Base-by-base conservation (phyloP, 2,113 vertebrate genomes). In the Xyrauchen texanus region DNA sequence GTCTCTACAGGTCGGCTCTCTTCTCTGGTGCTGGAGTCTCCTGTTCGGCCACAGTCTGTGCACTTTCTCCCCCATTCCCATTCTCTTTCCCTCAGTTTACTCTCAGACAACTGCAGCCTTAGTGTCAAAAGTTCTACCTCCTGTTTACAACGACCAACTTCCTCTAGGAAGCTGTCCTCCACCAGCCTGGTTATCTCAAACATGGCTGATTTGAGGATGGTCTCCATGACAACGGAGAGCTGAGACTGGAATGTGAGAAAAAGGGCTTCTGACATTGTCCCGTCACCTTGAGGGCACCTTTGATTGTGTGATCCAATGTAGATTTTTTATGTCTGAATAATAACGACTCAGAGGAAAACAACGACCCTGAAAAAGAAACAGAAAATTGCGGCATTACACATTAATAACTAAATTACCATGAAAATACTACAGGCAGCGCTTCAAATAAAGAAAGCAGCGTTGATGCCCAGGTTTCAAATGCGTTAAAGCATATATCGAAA, bases 171-270 rank as follows among this genome's bases (percentile, higher is more conserved):
- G 74, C 85, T 85, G 61, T 78, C 82, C 68, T 88, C 82, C 73
- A 86, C 85, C 77, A 88, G 79, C 70, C 78, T 73, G 61, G 83
- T 86, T 64, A 88, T 85, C 60, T 88, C 87, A n/a, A 78, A 75
- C 81, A 88, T 78, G 47, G 87, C 87, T 52, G 85, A 83, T 62
- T 85, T 88, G 13, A 88, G 85, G 51, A 88, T 77, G 5, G 84
- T 86, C 80, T 88, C 87, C 87, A 88, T 84, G 76, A 88, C 78
- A 42, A 82, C 65, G 52, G 85, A 84, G 15, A 88, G 87, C 78
- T 86, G 85, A 45, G 82, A 81, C 69, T 86, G 87, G 74, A 88
- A 88, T 62, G 62, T 82, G 61, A 86, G 60, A 74, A 82, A 13
- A n/a, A 84, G 80, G 42, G 81, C n/a, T 51, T 84, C 78, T 34